Percentiles rank a stretch among this genome's conserved stretches.
These are phyloP conservation scores for Lagopus leucura DNA, from an alignment of 2,113 vertebrate species.

Conservation along the genomic window DNA sequence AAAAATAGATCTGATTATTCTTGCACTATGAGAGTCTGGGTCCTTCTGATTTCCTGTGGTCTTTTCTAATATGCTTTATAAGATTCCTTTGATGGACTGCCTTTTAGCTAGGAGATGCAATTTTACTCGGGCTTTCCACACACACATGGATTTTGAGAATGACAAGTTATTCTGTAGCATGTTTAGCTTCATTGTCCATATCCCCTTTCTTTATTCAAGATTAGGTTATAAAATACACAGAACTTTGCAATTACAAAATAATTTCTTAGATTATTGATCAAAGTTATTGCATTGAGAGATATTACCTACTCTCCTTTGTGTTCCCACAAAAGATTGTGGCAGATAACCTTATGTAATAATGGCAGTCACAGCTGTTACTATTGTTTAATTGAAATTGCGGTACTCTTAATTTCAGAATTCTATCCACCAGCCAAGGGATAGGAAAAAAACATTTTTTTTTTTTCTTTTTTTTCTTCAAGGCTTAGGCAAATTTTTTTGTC, in stretches of 20 bases:
- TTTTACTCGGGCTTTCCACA: background rate
- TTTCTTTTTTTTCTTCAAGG: background rate
- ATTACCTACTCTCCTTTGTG: background rate
- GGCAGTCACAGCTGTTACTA: background rate
- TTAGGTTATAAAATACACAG: constrained; percentile 10
- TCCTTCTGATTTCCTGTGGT: background rate
- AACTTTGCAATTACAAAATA: constrained; percentile 1
- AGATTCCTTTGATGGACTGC: background rate
- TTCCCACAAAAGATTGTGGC: background rate
- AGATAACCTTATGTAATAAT: background rate
- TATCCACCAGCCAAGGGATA: background rate
- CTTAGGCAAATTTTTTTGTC: background rate
- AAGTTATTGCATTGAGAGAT: background rate
- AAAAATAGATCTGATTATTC: background rate
- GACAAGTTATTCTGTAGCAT: background rate
- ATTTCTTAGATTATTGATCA: background rate
- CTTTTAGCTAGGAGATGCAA: background rate
- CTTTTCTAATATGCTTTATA: background rate
- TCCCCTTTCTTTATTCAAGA: constrained; percentile 2
- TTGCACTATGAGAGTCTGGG: background rate
- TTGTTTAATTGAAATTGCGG: background rate
- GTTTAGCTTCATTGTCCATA: background rate
- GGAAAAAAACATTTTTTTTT: background rate
- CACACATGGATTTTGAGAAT: background rate
- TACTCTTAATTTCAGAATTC: background rate